Evolutionary conservation across 2,113 vertebrate species (phyloP), one percentile per base, ranked within the genome.

Genomic region (Vulpes lagopus): DNA sequence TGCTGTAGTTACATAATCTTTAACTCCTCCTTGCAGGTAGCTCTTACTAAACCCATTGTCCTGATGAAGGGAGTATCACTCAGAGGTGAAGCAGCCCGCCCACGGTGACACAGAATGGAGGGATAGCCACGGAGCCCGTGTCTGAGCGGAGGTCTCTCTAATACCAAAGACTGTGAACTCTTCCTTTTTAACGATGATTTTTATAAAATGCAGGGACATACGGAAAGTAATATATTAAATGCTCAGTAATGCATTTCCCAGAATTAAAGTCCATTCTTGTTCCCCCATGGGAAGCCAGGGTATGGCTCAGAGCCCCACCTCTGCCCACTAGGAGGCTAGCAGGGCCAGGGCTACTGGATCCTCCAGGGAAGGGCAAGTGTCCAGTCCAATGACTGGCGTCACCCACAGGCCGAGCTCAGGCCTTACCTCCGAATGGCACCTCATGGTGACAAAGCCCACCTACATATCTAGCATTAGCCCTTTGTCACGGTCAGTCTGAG

Each of bases 391-490:
- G 25, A 22, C 7, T 14, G 23, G 32, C 9, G 6, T 43, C 5
- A 3, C 17, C 27, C 60, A 64, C 43, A 35, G 81, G 27, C 38
- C 16, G 27, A 23, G 22, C 8, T 3, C 27, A 10, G 53, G 1
- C 1, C n/a, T 7, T 12, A n/a, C n/a, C 38, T 51, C 1, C 1
- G 49, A 32, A 10, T 4, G 15, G 8, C 2, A 11, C 49, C 55
- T 57, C 38, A 0, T 3, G 5, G 32, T 15, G 30, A 35, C 38
- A 16, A 5, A 32, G 67, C 27, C 55, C 35, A 76, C 38, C 25
- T 3, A 3, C 5, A 8, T 4, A 6, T 2, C 51, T 1, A 3
- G 19, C 3, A 1, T n/a, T 1, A 32, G 30, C 35, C n/a, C 11
- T 38, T 92, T 35, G n/a, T 53, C 27, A 16, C 11, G 1, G 16